Base-by-base conservation (phyloP, 1,140 invertebrate genomes). In the Cataglyphis hispanica region DNA sequence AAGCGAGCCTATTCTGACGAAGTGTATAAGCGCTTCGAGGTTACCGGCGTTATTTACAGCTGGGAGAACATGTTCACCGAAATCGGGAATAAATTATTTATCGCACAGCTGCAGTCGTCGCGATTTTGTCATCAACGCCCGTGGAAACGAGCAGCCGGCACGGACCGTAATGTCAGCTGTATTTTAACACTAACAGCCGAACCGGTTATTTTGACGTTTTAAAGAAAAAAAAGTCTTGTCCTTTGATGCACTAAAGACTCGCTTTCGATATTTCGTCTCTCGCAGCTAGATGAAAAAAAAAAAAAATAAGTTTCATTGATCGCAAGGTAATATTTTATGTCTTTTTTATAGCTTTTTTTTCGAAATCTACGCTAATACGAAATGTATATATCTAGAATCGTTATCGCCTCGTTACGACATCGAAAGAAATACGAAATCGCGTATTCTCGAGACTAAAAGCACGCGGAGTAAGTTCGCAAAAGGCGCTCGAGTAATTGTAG, bases 401-500 rank as follows among this genome's bases (percentile, higher is more conserved):
- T 10, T 60, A 11, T 34, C 37, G 25, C 31, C 56, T 60, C 31
- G 40, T 25, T 22, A 1, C 40, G 10, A 22, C 16, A 34, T 4
- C 27, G 61, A n/a, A 13, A 10, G 31, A 56, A 40, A 58, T 80
- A 58, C 16, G 27, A 27, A 69, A 34, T 37, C 77, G 46, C 46
- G n/a, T 27, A 13, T 46, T n/a, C 31, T n/a, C 46, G 34, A 58
- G 22, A 19, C 19, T 70, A 81, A 72, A 83, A 60, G 50, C 64
- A 66, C 34, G 88, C 53, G 80, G 86, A 95, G 90, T 95, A 91
- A 95, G 94, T 94, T 93, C 91, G 93, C 93, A 94, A 84, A 91
- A 91, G 66, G 69, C 64, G 40, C 74, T 67, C 90, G 94, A 95
- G 94, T 94, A 95, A 95, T 95, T 95, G 94, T 93, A 95, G 93